A percentile compares a stretch with the other conserved stretches of the same genome.
phyloP scores from a whole-genome alignment of 2,113 vertebrate genomes.

The Tupaia tana region DNA sequence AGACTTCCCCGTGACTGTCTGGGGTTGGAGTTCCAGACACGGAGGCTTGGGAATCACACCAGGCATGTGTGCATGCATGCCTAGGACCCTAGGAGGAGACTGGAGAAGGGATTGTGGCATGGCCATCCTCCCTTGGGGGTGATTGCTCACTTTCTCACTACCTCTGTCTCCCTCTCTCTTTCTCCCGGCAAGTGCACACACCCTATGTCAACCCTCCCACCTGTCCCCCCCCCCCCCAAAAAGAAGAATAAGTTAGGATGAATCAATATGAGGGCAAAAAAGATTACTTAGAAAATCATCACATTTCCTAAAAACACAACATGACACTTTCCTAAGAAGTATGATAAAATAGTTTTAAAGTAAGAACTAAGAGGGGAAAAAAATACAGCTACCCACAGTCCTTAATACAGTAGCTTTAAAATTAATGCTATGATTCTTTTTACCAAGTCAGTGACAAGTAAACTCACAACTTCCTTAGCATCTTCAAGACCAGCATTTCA shows the following conservation, averaged over 20 bases:
- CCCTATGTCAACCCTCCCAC: too few relatives aligned
- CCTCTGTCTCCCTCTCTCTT: too few relatives aligned
- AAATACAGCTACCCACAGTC: neutral
- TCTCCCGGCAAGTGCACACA: too few relatives aligned
- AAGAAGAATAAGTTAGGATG: neutral
- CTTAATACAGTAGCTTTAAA: neutral
- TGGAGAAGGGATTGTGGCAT: too few relatives aligned
- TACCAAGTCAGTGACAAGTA: neutral
- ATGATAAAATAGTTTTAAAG: slow-evolving; percentile 12
- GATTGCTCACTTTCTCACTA: too few relatives aligned
- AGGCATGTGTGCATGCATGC: too few relatives aligned
- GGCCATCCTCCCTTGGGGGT: too few relatives aligned
- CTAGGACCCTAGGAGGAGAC: too few relatives aligned
- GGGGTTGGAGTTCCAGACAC: too few relatives aligned
- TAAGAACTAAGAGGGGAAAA: neutral
- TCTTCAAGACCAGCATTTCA: neutral
- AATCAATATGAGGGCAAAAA: neutral
- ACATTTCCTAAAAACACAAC: slow-evolving; percentile 31
- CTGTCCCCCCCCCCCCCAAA: too few relatives aligned
- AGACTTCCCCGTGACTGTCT: too few relatives aligned
- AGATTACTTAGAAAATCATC: neutral
- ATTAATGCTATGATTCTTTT: slow-evolving; percentile 23
- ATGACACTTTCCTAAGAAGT: neutral
- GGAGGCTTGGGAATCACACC: too few relatives aligned
- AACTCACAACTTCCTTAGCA: neutral